Base-by-base conservation (phyloP, 2,888 invertebrate species). In the Odontocerum albicorne region DNA sequence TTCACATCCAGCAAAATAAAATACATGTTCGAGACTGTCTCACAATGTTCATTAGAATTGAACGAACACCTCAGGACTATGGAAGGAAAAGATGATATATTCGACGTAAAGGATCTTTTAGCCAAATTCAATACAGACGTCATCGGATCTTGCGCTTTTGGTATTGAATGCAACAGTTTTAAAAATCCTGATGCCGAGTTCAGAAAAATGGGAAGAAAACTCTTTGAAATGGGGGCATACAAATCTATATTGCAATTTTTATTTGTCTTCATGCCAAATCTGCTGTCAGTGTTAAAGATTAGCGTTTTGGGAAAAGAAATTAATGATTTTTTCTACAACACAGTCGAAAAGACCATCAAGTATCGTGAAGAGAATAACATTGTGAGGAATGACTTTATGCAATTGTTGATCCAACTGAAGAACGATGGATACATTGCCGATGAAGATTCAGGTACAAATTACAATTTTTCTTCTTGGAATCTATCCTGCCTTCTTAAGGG, bases 1-100 rank as follows among this genome's bases (percentile, higher is more conserved):
- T 84, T 82, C 65, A 76, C 83, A 1, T 77, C 83, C 0, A 81
- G 79, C 7, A 82, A 82, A 66, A 67, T 84, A 44, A 82, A 78
- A 64, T 71, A 65, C 13, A 81, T 83, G 80, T 79, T 81, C 55
- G 64, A 64, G 3, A 72, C 74, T 0, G 70, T 82, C n/a, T 66
- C 72, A 2, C 66, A 71, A 16, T 75, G 78, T 50, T 75, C 73
- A 1, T 61, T 70, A 4, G 67, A 72, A 27, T 67, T 81, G 67
- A 64, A 69, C 2, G 60, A 66, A 1, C 67, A 39, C 43, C 64
- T 63, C 10, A 57, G 56, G 12, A 22, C 51, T 7, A 39, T 33
- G 16, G 32, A 38, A 2, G 43, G 62, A 10, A 49, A 51, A 1
- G 64, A 68, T 15, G n/a, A 8, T 19, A 10, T 15, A 0, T 59